Percentiles rank a stretch among this genome's conserved stretches.
phyloP scores from a whole-genome alignment of 2,888 invertebrate genomes.

The Lycophotia porphyrea region DNA sequence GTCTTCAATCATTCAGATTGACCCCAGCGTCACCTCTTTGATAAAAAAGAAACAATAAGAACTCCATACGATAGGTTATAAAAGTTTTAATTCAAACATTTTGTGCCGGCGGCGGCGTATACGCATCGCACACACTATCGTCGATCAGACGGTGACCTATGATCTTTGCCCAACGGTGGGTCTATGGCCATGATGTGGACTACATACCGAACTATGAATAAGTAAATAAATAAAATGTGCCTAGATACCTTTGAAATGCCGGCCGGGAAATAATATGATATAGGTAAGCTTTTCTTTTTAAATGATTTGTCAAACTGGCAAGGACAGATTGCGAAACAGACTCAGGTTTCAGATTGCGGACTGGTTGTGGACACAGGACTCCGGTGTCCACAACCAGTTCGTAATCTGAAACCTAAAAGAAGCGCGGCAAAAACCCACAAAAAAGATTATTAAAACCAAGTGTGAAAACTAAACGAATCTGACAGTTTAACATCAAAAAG shows the following conservation, averaged over 20 bases:
- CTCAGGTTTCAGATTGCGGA: too few species aligned
- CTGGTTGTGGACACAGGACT: background rate
- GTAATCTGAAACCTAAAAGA: background rate
- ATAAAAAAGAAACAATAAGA: conserved; percentile 37
- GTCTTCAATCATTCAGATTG: conserved; percentile 49
- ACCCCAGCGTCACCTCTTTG: conserved; percentile 40
- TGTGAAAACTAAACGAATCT: conserved; percentile 66
- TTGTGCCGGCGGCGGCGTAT: conserved; percentile 55
- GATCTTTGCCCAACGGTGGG: conserved; percentile 55
- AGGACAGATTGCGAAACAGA: background rate
- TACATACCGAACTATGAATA: conserved; percentile 41
- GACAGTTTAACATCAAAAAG: conserved; percentile 66
- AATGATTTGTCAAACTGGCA: background rate
- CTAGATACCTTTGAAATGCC: background rate
- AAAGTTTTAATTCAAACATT: conserved; percentile 55
- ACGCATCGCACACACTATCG: conserved; percentile 55
- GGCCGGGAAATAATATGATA: too few species aligned
- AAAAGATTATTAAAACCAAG: conserved; percentile 47
- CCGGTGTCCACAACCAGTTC: background rate
- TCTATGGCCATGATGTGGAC: conserved; percentile 19
- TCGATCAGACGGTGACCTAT: conserved; percentile 59
- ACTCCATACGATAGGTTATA: conserved; percentile 33
- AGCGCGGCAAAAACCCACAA: conserved; percentile 7
- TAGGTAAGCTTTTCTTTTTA: too few species aligned
- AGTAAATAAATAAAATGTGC: conserved; percentile 39